Conservation (phyloP, 2,888 invertebrate genomes). For the Sesia bembeciformis region DNA sequence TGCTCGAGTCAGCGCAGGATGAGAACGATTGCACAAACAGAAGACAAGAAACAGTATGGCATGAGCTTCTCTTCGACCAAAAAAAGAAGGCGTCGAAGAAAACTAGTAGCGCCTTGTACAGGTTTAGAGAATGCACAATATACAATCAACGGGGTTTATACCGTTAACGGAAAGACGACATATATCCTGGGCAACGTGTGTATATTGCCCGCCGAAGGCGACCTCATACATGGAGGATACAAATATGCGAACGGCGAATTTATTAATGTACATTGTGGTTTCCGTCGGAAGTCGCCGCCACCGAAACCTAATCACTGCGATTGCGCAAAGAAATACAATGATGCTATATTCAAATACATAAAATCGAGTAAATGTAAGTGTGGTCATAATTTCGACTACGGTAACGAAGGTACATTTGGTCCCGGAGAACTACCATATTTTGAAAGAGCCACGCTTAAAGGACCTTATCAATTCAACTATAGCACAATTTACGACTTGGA, state of each 20-base stretch:
- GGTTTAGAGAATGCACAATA: constrained; percentile 41
- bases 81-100: constrained; percentile 19
- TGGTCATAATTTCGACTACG: constrained; percentile 47
- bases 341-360: constrained; percentile 34
- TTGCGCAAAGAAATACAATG: constrained; percentile 45
- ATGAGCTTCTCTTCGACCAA: constrained; percentile 18
- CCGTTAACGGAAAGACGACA: constrained; percentile 31
- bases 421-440: constrained; percentile 48
- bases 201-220: constrained; percentile 37
- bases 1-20: constrained; percentile 19
- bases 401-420: constrained; percentile 41
- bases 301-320: constrained; percentile 37
- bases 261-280: constrained; percentile 48
- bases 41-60: constrained; percentile 43
- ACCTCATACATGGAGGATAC: constrained; percentile 55
- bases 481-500: constrained; percentile 50
- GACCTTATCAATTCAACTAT: constrained; percentile 39
- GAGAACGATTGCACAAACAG: constrained; percentile 14
- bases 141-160: constrained; percentile 42
- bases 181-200: constrained; percentile 39
- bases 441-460: constrained; percentile 34
- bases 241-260: constrained; percentile 20
- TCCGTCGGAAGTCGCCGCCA: constrained; percentile 28
- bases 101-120: constrained; percentile 35
- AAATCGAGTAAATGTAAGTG: constrained; percentile 48